These are phyloP conservation scores for Paracyprichromis sp. DNA, from an alignment of 2,113 vertebrate genomes.

Conservation along the genomic window DNA sequence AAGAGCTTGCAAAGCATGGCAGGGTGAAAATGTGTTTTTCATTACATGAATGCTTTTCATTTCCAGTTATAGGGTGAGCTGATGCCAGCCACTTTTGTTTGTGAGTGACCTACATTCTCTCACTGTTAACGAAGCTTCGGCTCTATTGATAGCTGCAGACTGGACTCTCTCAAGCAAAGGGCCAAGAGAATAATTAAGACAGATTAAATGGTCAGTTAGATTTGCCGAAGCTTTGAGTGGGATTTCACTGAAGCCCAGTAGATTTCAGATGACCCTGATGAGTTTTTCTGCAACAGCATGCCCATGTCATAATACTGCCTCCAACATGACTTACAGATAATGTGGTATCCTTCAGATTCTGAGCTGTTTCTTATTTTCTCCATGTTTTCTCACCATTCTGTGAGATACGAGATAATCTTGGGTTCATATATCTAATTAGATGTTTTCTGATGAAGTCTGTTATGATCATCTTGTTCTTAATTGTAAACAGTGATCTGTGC, in stretches of 20 bases:
- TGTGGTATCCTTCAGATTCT: background rate
- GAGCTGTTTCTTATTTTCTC: background rate
- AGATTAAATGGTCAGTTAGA: background rate
- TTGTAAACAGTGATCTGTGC: background rate
- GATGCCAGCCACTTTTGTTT: background rate
- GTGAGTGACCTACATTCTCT: constrained; percentile 41
- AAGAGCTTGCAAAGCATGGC: background rate
- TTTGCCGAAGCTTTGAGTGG: constrained; percentile 6
- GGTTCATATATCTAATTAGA: rapidly evolving
- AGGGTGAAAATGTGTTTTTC: background rate
- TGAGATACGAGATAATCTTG: background rate
- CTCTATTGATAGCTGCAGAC: constrained; percentile 26
- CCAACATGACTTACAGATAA: background rate
- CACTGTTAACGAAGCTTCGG: background rate
- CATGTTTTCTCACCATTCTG: background rate
- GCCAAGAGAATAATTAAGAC: background rate
- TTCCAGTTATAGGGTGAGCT: background rate
- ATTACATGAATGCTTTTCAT: background rate
- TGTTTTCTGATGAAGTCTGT: background rate
- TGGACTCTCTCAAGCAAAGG: background rate
- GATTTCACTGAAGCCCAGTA: background rate
- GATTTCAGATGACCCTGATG: background rate
- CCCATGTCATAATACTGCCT: background rate
- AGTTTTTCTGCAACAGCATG: background rate
- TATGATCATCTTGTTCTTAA: background rate